A percentile compares a stretch with the other conserved stretches of the same genome.
These are phyloP conservation scores for Lerista edwardsae DNA, from an alignment of 2,797 vertebrate genomes.

Conservation along the genomic window DNA sequence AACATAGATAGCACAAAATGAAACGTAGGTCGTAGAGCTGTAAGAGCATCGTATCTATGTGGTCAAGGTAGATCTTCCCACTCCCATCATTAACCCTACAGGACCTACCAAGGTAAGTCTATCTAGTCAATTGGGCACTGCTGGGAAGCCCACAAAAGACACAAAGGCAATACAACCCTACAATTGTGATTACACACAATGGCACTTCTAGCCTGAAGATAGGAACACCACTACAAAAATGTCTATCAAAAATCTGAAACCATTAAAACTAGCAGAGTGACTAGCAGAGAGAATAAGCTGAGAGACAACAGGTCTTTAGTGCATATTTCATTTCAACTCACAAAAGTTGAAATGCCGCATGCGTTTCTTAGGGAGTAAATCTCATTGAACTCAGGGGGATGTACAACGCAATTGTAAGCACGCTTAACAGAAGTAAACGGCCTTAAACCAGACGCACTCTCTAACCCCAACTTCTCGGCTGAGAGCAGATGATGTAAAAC, in stretches of 20 bases:
- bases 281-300: background rate
- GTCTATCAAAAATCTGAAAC: too few species aligned
- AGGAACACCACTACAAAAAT: too few species aligned
- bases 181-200: too few species aligned
- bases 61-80: background rate
- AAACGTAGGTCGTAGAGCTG: too few species aligned
- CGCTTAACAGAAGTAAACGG: background rate
- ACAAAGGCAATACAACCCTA: background rate
- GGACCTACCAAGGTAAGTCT: background rate
- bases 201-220: background rate
- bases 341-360: background rate
- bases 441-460: background rate
- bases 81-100: background rate
- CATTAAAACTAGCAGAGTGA: too few species aligned
- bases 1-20: too few species aligned
- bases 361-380: background rate
- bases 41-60: too few species aligned
- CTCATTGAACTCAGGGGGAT: background rate
- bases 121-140: background rate
- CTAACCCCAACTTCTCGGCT: too few species aligned
- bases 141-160: background rate
- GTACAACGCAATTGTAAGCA: background rate
- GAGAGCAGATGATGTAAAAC: too few species aligned
- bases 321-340: background rate
- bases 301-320: background rate